Conservation (phyloP, 2,888 invertebrate genomes). For the Anodontia alba region DNA sequence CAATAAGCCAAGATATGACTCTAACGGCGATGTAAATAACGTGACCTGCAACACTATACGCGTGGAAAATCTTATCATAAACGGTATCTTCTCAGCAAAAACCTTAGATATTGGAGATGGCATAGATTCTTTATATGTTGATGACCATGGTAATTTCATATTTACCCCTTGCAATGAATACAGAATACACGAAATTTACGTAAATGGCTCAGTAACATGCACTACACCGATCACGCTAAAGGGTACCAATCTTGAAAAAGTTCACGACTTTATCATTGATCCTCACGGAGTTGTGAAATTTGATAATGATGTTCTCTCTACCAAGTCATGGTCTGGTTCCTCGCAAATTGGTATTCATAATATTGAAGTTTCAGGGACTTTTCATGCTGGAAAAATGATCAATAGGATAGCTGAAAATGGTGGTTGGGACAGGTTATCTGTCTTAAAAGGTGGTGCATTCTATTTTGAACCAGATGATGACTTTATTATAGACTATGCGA, state of each 20-base stretch:
- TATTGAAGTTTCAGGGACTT: slow-evolving; percentile 58
- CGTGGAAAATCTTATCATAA: slow-evolving; percentile 53
- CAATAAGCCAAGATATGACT: slow-evolving; percentile 26
- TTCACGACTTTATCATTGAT: slow-evolving; percentile 52
- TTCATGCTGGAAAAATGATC: slow-evolving; percentile 54
- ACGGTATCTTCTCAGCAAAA: slow-evolving; percentile 54
- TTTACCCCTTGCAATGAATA: slow-evolving; percentile 59
- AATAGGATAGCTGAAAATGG: slow-evolving; percentile 43
- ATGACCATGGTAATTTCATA: slow-evolving; percentile 56
- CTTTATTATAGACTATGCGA: slow-evolving; percentile 55
- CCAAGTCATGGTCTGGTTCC: slow-evolving; percentile 51
- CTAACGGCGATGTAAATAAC: slow-evolving; percentile 20
- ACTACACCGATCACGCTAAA: slow-evolving; percentile 52
- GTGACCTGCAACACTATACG: slow-evolving; percentile 54
- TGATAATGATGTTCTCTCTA: slow-evolving; percentile 54
- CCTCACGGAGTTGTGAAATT: slow-evolving; percentile 59
- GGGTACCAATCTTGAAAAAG: slow-evolving; percentile 49
- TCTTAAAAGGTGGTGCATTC: slow-evolving; percentile 51
- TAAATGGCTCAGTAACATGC: slow-evolving; percentile 62
- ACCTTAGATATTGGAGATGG: slow-evolving; percentile 48
- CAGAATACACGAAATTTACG: slow-evolving; percentile 48
- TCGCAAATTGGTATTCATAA: slow-evolving; percentile 59
- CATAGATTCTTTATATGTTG: slow-evolving; percentile 54
- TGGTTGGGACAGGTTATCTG: slow-evolving; percentile 64
- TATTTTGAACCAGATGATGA: slow-evolving; percentile 60